Conservation (phyloP, 2,113 vertebrate species). For the Sylvietta virens region DNA sequence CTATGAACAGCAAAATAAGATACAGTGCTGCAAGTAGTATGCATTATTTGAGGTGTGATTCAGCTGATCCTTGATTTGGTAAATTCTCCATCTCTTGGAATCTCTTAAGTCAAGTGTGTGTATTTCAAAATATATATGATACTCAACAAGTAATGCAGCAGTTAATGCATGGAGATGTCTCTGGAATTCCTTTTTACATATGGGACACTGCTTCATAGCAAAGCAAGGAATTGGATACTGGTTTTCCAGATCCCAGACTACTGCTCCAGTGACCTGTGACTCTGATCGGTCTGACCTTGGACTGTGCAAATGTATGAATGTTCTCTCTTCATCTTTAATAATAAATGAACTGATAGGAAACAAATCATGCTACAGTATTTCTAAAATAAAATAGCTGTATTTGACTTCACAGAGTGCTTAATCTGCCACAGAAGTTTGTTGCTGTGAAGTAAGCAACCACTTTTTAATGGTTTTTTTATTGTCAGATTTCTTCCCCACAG, state of each 20-base stretch:
- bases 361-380: not conserved
- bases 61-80: not conserved
- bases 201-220: not conserved
- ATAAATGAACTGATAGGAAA: not conserved
- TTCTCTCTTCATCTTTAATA: slow-evolving; percentile 22
- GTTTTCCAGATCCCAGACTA: not conserved
- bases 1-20: not conserved
- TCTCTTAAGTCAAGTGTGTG: not conserved
- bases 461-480: not conserved
- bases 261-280: not conserved
- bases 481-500: not conserved
- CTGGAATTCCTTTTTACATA: not conserved
- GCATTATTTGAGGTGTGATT: not conserved
- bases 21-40: not conserved
- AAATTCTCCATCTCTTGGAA: not conserved
- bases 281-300: not conserved
- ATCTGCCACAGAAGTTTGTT: not conserved
- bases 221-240: not conserved
- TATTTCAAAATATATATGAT: not conserved
- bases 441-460: not conserved
- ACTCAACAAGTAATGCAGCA: not conserved
- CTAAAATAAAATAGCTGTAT: not conserved
- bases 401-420: slow-evolving; percentile 12
- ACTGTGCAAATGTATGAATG: not conserved
- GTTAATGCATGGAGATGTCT: not conserved